Evolutionary conservation across 2,113 vertebrate species (phyloP).

Genomic region (Alethe castanea): DNA sequence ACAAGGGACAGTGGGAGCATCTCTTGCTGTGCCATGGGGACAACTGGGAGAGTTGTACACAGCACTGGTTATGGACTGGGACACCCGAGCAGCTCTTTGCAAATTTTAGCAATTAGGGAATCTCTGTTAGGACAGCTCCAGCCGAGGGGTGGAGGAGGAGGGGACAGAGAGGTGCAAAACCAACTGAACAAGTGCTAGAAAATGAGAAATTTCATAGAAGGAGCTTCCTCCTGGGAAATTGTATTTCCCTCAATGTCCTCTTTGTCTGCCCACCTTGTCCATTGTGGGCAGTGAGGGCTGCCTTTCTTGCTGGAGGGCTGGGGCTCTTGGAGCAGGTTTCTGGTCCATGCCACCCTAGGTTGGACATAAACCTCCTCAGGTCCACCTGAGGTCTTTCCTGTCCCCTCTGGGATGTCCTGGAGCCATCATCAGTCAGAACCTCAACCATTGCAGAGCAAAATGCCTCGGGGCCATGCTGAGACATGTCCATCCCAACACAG

Average conservation of each 20-base stretch:
- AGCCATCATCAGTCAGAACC: not conserved
- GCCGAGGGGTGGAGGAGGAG: not conserved
- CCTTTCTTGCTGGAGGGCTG: fast-evolving
- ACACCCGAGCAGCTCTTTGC: not conserved
- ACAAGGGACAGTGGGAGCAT: not conserved
- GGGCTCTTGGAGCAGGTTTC: not conserved
- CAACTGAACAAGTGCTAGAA: not conserved
- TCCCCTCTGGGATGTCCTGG: not conserved
- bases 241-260: not conserved
- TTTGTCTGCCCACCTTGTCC: not conserved
- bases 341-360: not conserved
- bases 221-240: not conserved
- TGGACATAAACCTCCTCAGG: not conserved
- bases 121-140: not conserved
- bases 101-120: not conserved
- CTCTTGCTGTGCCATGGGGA: not conserved
- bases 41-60: not conserved
- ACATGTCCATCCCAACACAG: fast-evolving
- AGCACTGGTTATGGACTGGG: not conserved
- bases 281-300: fast-evolving
- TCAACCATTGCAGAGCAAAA: not conserved
- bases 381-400: not conserved
- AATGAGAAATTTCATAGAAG: not conserved
- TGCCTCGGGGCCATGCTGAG: not conserved
- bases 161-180: not conserved